A percentile compares a stretch with the other conserved stretches of the same genome.
phyloP scores from a whole-genome alignment of 2,888 invertebrate species.

The Holacanthella duospinosa region DNA sequence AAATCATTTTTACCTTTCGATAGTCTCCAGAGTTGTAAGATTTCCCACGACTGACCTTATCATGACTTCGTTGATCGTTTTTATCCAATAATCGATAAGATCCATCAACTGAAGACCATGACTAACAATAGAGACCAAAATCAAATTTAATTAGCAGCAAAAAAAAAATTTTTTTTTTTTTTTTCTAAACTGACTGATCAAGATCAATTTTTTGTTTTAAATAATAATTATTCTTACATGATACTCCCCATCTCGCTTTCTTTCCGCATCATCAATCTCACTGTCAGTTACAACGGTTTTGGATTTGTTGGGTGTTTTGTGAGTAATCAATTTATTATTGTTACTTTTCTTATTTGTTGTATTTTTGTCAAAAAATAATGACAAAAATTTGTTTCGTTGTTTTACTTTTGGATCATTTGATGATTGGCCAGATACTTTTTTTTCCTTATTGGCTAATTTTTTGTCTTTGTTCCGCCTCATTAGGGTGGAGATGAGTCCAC shows the following conservation, averaged over 20 bases:
- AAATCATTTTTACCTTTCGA: slow-evolving; percentile 16
- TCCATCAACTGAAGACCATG: slow-evolving; percentile 27
- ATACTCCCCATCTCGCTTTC: slow-evolving; percentile 25
- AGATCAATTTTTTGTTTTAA: no score
- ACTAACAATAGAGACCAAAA: slow-evolving; percentile 9
- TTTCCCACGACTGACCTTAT: slow-evolving; percentile 18
- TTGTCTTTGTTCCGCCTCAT: slow-evolving; percentile 21
- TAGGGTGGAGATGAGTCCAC: slow-evolving; percentile 17
- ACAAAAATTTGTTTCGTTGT: slow-evolving; percentile 7
- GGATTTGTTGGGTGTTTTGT: no score
- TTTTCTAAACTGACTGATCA: no score
- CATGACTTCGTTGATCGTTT: slow-evolving; percentile 12
- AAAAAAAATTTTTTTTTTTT: not conserved
- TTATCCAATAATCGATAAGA: slow-evolving; percentile 13
- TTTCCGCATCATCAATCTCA: slow-evolving; percentile 25
- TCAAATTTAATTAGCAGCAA: not conserved
- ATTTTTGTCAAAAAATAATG: slow-evolving; percentile 12
- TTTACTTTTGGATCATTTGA: not conserved
- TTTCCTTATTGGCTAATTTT: slow-evolving; percentile 9
- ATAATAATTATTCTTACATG: no score
- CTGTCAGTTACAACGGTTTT: slow-evolving; percentile 18
- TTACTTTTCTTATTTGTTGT: slow-evolving; percentile 4
- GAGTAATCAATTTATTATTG: not conserved
- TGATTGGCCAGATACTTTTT: slow-evolving; percentile 4
- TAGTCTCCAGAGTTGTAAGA: slow-evolving; percentile 22